Base-by-base conservation (phyloP, 2,888 invertebrate species). In the Lypha dubia region DNA sequence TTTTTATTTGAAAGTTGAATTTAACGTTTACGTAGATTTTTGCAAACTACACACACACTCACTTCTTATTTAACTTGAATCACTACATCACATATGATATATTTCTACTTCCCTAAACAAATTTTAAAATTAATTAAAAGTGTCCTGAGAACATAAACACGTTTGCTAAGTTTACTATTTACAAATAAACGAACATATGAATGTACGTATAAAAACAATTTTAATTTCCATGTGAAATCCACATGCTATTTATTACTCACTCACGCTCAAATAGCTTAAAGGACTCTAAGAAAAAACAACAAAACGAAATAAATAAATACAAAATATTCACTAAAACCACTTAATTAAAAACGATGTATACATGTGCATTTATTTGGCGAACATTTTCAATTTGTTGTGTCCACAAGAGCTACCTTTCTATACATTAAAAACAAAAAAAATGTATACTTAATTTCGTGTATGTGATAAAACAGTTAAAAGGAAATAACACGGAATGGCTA, bases 381-480 rank as follows among this genome's bases (percentile, higher is more conserved):
- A 79, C 13, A 71, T 56, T 65, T 73, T 79, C 56, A 79, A 79
- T 73, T 73, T 79, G 79, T 67, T 73, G 24, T 49, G 56, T 65
- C 49, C 65, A 79, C 65, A n/a, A 58, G 15, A 58, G 73, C 46
- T 35, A 46, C 44, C 44, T 20, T 56, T 58, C 22, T 22, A 53
- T 20, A 63, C 70, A 65, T 65, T 76, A 65, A 71, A 63, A 32
- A 7, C 2, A 38, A 17, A 38, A 13, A 63, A 63, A 28, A 32
- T 9, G 15, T 24, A 60, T 17, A 60, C 13, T 7, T 41, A 53
- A 84, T 60, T 80, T 84, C 44, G 67, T 60, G 46, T 71, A 80
- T 79, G 60, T 60, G 83, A 83, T 83, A 84, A 65, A 63, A 63
- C 56, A 53, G 75, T 76, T 75, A 71, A 82, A 81, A 70, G 51